Conservation (phyloP, 2,113 vertebrate species). For the Apaloderma vittatum region DNA sequence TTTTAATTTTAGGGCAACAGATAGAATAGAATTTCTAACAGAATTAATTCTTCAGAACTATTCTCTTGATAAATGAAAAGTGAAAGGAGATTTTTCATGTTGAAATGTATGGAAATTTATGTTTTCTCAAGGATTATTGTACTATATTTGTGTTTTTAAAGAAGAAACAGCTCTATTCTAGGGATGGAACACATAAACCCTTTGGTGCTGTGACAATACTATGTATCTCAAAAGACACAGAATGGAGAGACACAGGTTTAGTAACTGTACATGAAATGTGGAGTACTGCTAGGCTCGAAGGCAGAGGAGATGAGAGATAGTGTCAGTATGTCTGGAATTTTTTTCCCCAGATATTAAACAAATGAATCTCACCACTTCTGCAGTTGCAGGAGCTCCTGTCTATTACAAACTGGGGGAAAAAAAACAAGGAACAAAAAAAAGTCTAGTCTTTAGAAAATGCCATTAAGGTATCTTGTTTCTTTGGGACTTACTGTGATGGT, state of each 20-base stretch:
- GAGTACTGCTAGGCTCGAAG: neutral
- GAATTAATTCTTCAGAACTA: neutral
- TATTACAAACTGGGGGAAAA: neutral
- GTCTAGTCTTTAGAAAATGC: neutral
- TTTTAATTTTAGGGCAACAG: slow-evolving; percentile 2
- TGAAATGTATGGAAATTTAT: neutral
- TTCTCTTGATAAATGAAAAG: neutral
- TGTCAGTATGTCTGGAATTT: neutral
- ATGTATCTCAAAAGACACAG: neutral
- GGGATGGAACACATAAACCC: neutral
- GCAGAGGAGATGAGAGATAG: neutral
- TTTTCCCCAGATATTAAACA: neutral
- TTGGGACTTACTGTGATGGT: neutral
- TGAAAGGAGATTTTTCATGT: neutral
- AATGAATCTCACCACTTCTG: neutral
- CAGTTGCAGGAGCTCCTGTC: neutral
- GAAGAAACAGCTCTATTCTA: neutral
- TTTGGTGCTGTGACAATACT: neutral
- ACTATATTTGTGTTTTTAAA: neutral
- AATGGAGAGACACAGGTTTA: neutral
- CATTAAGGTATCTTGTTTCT: neutral
- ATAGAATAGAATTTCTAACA: neutral
- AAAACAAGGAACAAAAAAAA: neutral
- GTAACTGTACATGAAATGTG: neutral
- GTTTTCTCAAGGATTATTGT: neutral